These are phyloP conservation scores for Plutomurus gul DNA, from an alignment of 1,140 invertebrate species.

Conservation along the genomic window DNA sequence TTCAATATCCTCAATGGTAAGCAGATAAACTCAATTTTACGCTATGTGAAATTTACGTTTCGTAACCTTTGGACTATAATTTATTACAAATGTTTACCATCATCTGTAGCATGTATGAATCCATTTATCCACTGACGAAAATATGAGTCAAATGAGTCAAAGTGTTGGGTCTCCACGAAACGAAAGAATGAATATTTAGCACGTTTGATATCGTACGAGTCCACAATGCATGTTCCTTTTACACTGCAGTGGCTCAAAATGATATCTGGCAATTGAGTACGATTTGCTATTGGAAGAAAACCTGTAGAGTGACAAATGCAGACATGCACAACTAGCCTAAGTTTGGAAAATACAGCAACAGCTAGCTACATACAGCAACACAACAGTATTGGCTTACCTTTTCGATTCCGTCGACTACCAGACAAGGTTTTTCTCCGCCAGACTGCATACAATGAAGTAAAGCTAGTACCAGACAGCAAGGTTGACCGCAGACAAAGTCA, in stretches of 20 bases:
- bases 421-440: slow-evolving; percentile 4
- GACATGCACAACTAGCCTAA: not conserved
- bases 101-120: too few species aligned
- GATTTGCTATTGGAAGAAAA: not conserved
- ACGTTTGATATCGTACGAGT: too few species aligned
- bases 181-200: too few species aligned
- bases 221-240: too few species aligned
- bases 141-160: too few species aligned
- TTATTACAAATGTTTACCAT: too few species aligned
- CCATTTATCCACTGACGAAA: too few species aligned
- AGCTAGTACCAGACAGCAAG: not conserved
- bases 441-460: not conserved
- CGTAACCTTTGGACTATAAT: too few species aligned
- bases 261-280: not conserved
- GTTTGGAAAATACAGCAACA: slow-evolving; percentile 2
- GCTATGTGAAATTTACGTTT: too few species aligned
- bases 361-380: not conserved
- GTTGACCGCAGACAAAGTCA: slow-evolving; percentile 22
- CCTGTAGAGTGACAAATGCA: not conserved
- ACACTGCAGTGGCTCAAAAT: not conserved
- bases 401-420: slow-evolving; percentile 8
- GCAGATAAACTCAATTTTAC: too few species aligned
- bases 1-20: not conserved
- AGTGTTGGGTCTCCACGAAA: too few species aligned
- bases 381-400: slow-evolving; percentile 16